phyloP scores from a whole-genome alignment of 2,797 vertebrate species.

The Myioborus melanocephalus region DNA sequence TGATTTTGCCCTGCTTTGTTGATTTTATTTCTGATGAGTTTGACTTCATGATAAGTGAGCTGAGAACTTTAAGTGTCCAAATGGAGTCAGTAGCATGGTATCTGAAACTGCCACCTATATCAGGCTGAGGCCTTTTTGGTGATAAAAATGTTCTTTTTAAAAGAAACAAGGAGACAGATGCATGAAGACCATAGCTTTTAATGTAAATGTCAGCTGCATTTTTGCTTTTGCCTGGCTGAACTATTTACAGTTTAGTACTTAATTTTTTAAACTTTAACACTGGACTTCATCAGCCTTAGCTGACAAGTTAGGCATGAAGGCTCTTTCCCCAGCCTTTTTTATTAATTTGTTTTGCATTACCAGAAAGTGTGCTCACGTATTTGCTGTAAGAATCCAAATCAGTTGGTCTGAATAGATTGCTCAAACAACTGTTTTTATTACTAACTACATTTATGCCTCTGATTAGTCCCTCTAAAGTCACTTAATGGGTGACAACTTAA shows the following conservation, averaged over 20 bases:
- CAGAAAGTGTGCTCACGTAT: not conserved
- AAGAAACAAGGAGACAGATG: not conserved
- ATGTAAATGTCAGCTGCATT: constrained; percentile 1
- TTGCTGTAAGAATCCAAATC: not conserved
- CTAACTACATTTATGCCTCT: not conserved
- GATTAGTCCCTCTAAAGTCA: not conserved
- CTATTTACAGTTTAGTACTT: not conserved
- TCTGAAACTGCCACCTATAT: not conserved
- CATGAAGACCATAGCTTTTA: not conserved
- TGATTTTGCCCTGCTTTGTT: not conserved
- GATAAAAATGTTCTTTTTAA: not conserved
- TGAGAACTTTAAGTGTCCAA: not conserved
- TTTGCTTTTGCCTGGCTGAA: not conserved
- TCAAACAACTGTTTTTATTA: not conserved
- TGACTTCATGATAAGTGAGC: not conserved
- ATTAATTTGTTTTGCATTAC: not conserved
- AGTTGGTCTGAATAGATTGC: not conserved
- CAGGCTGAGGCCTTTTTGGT: not conserved
- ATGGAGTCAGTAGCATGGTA: not conserved
- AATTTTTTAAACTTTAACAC: not conserved
- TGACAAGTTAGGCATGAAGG: not conserved
- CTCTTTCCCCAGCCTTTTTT: not conserved
- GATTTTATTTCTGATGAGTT: not conserved
- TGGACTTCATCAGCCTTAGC: not conserved
- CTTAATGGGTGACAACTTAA: not conserved